A percentile compares a stretch with the other conserved stretches of the same genome.
These are phyloP conservation scores for Meiosimyza decipiens DNA, from an alignment of 2,888 invertebrate genomes.

Conservation along the genomic window DNA sequence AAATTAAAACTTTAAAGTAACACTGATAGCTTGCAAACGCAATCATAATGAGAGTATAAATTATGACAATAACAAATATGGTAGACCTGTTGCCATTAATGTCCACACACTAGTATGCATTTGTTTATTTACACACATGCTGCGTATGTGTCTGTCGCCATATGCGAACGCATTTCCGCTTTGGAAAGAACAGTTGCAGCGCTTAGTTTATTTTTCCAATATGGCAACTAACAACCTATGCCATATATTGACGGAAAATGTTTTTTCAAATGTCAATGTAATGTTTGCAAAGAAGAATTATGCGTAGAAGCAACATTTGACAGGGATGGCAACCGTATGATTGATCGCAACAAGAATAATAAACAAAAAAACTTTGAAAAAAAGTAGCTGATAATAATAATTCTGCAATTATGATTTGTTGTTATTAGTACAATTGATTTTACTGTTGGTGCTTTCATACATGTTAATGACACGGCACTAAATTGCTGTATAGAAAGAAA, in stretches of 20 bases:
- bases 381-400: conserved; percentile 42
- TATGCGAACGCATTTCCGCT: conserved; percentile 23
- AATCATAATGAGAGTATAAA: conserved; percentile 1
- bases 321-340: background rate
- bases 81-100: conserved; percentile 1
- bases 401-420: conserved; percentile 55
- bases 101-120: background rate
- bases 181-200: conserved; percentile 7
- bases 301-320: background rate
- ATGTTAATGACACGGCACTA: conserved; percentile 59
- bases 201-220: conserved; percentile 6
- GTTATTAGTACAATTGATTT: conserved; percentile 35
- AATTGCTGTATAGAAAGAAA: background rate
- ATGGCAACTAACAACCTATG: too few species aligned
- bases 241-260: conserved; percentile 4
- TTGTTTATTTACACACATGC: background rate
- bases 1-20: too few species aligned
- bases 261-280: conserved; percentile 8
- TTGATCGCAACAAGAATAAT: conserved; percentile 3
- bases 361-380: background rate
- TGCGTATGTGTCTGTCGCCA: background rate
- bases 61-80: background rate
- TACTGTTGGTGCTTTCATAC: conserved; percentile 45
- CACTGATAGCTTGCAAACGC: background rate
- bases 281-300: background rate